A percentile compares a stretch with the other conserved stretches of the same genome.
Conservation (phyloP, 35 echinoderm and acorn worm species). For the Antedon bifida region DNA sequence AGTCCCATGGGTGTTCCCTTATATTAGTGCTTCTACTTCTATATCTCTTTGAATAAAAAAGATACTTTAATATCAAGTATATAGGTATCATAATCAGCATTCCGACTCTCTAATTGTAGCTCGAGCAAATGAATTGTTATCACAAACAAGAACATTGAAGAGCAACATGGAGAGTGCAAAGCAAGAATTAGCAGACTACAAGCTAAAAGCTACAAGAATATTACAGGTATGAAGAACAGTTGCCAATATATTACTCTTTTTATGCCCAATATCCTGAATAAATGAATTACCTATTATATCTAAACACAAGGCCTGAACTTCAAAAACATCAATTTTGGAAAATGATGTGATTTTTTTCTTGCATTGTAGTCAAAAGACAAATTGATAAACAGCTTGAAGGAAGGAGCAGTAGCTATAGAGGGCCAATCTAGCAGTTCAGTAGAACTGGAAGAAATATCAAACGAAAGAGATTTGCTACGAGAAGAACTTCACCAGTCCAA, state of each 20-base stretch:
- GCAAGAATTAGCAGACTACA: conserved; percentile 85
- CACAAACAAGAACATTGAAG: conserved; percentile 56
- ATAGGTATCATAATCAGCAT: no score
- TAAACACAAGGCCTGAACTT: no score
- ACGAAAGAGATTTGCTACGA: conserved; percentile 75
- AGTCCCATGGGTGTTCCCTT: no score
- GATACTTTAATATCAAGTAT: no score
- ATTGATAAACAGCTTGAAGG: conserved; percentile 80
- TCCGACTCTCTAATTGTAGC: conserved; percentile 4
- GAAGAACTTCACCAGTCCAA: conserved; percentile 81
- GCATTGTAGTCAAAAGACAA: conserved; percentile 98
- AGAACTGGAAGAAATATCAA: conserved; percentile 63
- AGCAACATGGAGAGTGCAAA: conserved; percentile 58
- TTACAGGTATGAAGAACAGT: conserved; percentile 47
- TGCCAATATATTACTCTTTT: no score
- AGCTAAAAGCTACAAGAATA: conserved; percentile 93
- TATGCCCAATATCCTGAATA: no score
- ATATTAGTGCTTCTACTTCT: no score
- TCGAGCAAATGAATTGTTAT: conserved; percentile 40
- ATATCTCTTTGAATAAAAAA: no score
- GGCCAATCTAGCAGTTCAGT: conserved; percentile 10
- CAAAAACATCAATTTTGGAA: no score
- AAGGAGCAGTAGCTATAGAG: conserved; percentile 25
- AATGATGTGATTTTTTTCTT: no score
- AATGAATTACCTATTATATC: no score